These are phyloP conservation scores for Nomia melanderi DNA, from an alignment of 1,140 invertebrate genomes.

Conservation along the genomic window DNA sequence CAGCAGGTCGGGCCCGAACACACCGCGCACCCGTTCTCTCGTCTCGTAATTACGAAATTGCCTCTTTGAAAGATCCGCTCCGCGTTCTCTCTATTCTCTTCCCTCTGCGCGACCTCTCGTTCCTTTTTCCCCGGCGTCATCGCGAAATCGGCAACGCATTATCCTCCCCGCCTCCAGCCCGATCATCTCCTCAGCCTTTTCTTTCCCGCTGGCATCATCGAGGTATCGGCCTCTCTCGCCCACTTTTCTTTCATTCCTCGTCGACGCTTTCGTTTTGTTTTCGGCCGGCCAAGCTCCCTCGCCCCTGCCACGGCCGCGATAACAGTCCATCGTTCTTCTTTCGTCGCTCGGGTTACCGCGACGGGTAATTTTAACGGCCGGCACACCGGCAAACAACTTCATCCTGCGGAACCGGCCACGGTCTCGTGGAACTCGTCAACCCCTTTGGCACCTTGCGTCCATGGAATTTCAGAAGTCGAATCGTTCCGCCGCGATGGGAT, in stretches of 20 bases:
- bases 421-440: too few species aligned
- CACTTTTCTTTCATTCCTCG: too few species aligned
- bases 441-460: too few species aligned
- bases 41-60: conserved; percentile 73
- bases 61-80: conserved; percentile 71
- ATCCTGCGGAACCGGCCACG: conserved; percentile 61
- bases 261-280: neutral
- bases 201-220: too few species aligned
- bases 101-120: conserved; percentile 23
- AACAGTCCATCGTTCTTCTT: conserved; percentile 33
- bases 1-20: conserved; percentile 63
- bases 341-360: conserved; percentile 58
- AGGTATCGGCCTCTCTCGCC: too few species aligned
- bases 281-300: conserved; percentile 2
- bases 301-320: neutral
- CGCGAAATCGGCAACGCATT: conserved; percentile 68
- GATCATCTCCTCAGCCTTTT: neutral
- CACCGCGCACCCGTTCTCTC: conserved; percentile 53
- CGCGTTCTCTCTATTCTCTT: conserved; percentile 18
- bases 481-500: too few species aligned
- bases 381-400: conserved; percentile 59
- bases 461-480: too few species aligned
- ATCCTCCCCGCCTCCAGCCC: conserved; percentile 57
- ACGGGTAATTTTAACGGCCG: conserved; percentile 66
- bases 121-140: conserved; percentile 62